Base-by-base conservation (phyloP, 92 coral and sea anemone species). In the Muricea muricata region DNA sequence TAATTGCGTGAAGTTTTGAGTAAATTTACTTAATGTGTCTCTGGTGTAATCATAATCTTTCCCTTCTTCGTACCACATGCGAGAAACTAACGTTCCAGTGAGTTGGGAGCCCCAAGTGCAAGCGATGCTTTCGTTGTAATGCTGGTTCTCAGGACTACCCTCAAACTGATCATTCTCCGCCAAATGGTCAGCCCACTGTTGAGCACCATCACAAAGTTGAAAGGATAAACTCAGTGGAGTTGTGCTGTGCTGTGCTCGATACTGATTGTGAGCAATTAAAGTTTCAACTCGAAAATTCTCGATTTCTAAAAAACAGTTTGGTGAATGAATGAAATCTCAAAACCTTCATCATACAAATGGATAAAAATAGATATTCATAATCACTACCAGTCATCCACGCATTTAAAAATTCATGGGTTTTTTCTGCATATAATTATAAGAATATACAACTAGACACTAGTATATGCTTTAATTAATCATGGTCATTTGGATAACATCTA, bases 51-150 rank as follows among this genome's bases (percentile, higher is more conserved):
- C 94, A 67, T 86, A 97, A 82, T 93, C 72, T 18, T 76, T 83
- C 25, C 92, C 89, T 77, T 92, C 99, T 58, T 97, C 99, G 75
- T 97, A 97, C 99, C 99, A 97, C 39, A 97, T 92, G 71, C 94
- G 96, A 6, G 93, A 88, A 14, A 92, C 94, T 71, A 94, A 90
- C 57, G 87, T 92, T 24, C 98, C 99, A 18, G 97, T 97, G 21
- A 97, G 87, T 14, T 92, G 90, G 24, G 99, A 97, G 30, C 99
- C 99, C 99, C 99, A 97, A 14, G 93, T 73, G 73, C 93, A 90
- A 11, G 97, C 92, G 29, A 97, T 88, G 57, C 94, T 97, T 87
- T 97, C 99, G 17, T 21, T 78, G 33, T 78, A 56, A n/a, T 78
- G 1, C 10, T 78, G 55, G 55, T 78, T 78, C 55, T 92, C 97